phyloP scores from a whole-genome alignment of 2,113 vertebrate species.

The Mobula birostris region DNA sequence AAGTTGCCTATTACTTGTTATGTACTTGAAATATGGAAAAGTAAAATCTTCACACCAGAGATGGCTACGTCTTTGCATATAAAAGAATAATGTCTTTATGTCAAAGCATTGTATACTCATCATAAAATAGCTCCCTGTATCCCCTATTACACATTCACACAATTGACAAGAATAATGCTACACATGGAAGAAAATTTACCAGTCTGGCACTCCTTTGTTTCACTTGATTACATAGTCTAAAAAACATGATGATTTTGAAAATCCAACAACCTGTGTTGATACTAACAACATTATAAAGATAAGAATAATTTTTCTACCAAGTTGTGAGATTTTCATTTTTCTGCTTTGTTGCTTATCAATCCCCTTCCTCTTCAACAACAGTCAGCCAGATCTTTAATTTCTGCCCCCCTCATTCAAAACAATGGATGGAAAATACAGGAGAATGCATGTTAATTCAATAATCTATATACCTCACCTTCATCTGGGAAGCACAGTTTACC shows the following conservation, averaged over 20 bases:
- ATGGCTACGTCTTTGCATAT: no score
- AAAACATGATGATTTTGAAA: background rate
- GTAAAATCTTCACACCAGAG: no score
- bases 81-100: no score
- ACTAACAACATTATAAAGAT: constrained; percentile 8
- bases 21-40: no score
- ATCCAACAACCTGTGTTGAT: background rate
- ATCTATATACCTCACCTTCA: background rate
- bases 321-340: background rate
- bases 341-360: background rate
- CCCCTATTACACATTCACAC: background rate
- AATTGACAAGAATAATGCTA: background rate
- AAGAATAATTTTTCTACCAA: background rate
- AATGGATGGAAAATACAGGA: background rate
- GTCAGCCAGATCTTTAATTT: background rate
- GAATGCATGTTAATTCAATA: background rate
- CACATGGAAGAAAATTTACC: background rate
- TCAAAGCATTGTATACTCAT: no score
- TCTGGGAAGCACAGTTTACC: background rate
- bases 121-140: background rate
- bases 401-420: background rate
- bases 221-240: background rate
- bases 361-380: background rate
- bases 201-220: background rate
- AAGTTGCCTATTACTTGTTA: no score